These are phyloP conservation scores for Lycaon pictus DNA, from an alignment of 2,113 vertebrate genomes.

Conservation along the genomic window DNA sequence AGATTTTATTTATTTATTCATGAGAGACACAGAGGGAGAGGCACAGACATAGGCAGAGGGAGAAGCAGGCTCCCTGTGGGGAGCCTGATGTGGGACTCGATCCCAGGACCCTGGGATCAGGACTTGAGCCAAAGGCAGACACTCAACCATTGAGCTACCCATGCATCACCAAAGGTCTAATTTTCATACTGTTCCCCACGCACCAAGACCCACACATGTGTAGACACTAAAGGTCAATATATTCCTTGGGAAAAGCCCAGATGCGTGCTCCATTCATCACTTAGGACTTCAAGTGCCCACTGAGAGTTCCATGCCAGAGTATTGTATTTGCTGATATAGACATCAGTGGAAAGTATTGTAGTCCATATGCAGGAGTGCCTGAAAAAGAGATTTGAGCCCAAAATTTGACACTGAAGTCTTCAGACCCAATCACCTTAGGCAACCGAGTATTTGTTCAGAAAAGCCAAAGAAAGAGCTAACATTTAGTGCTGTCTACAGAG, in stretches of 20 bases:
- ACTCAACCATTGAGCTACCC: no score
- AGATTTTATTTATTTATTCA: no score
- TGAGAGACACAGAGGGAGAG: no score
- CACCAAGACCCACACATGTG: not conserved
- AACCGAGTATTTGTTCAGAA: not conserved
- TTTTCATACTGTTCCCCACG: not conserved
- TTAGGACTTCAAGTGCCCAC: not conserved
- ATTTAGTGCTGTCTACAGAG: not conserved
- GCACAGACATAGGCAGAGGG: no score
- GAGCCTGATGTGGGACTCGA: no score
- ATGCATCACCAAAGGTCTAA: not conserved
- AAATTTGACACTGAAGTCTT: not conserved
- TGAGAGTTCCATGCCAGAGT: rapidly evolving
- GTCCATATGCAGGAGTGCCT: not conserved
- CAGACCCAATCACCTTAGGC: not conserved
- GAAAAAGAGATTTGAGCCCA: not conserved
- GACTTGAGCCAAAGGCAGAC: no score
- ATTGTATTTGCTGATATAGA: not conserved
- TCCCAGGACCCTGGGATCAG: no score
- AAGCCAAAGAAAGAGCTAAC: not conserved
- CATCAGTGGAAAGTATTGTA: not conserved
- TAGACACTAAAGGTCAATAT: no score
- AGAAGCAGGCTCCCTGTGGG: no score
- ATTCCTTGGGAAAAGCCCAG: not conserved
- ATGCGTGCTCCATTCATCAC: not conserved